Evolutionary conservation across 2,888 invertebrate genomes (phyloP).

Genomic region (Parnassius glacialis): DNA sequence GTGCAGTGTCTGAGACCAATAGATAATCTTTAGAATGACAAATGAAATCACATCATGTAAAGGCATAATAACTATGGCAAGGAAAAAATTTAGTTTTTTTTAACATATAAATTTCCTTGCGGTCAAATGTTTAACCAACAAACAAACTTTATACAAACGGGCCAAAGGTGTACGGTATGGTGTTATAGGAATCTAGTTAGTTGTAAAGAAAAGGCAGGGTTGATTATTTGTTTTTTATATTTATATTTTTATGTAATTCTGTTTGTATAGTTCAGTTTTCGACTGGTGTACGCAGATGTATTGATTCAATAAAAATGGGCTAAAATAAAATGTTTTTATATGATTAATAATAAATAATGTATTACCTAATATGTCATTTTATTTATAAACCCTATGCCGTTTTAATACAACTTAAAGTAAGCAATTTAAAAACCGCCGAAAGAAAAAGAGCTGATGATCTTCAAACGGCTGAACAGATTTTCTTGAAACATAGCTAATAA

Average conservation of each 20-base stretch:
- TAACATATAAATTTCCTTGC: too few relatives aligned
- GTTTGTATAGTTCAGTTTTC: not conserved
- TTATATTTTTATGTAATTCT: slow-evolving; percentile 3
- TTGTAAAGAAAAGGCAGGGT: slow-evolving; percentile 11
- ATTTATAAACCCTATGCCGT: not conserved
- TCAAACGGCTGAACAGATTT: too few relatives aligned
- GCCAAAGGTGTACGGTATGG: not conserved
- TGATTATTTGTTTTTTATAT: slow-evolving; percentile 8
- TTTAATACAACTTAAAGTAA: too few relatives aligned
- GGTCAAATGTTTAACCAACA: not conserved
- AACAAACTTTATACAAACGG: not conserved
- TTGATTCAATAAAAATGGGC: slow-evolving; percentile 5
- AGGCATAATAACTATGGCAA: too few relatives aligned
- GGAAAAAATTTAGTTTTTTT: too few relatives aligned
- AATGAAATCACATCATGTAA: too few relatives aligned
- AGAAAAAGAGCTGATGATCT: too few relatives aligned
- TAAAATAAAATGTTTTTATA: slow-evolving; percentile 16
- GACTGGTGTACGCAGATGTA: not conserved
- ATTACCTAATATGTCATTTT: slow-evolving; percentile 10
- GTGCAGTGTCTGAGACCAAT: too few relatives aligned
- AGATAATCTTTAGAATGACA: too few relatives aligned
- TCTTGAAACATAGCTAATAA: too few relatives aligned
- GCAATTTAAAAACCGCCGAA: too few relatives aligned
- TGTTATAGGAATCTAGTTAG: slow-evolving; percentile 5
- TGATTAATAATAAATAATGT: slow-evolving; percentile 18